Conservation (phyloP, 37 sponge, comb jelly and placozoan genomes). For the Aplysina aerophoba region DNA sequence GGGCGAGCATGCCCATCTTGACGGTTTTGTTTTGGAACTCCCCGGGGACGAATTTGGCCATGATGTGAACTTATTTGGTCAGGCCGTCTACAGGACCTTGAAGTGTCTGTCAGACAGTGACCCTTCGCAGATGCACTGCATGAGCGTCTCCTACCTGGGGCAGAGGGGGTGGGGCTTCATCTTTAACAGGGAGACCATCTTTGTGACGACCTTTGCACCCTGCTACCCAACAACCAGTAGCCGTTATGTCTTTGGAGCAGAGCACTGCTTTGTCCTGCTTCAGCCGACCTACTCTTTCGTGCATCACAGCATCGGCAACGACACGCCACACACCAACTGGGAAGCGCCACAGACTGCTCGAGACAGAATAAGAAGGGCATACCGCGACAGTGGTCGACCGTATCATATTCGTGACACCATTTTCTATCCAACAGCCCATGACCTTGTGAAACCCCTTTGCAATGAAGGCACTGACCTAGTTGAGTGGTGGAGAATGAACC, state of each 20-base stretch:
- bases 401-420: slow-evolving; percentile 79
- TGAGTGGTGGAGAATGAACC: slow-evolving; percentile 75
- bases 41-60: slow-evolving; percentile 67
- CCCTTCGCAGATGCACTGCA: slow-evolving; percentile 74
- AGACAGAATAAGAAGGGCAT: slow-evolving; percentile 82
- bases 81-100: slow-evolving; percentile 67
- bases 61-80: slow-evolving; percentile 60
- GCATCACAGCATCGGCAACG: slow-evolving; percentile 70
- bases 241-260: slow-evolving; percentile 74
- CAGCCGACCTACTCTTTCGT: slow-evolving; percentile 89
- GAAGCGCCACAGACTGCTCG: slow-evolving; percentile 64
- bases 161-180: slow-evolving; percentile 77
- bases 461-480: slow-evolving; percentile 32
- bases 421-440: slow-evolving; percentile 79
- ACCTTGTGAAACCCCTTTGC: slow-evolving; percentile 80
- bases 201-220: slow-evolving; percentile 90
- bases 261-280: slow-evolving; percentile 71
- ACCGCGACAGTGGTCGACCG: slow-evolving; percentile 63
- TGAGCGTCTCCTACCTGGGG: slow-evolving; percentile 74
- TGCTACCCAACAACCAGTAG: slow-evolving; percentile 80
- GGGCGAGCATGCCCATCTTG: slow-evolving; percentile 54
- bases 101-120: slow-evolving; percentile 73
- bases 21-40: slow-evolving; percentile 86
- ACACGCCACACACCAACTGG: slow-evolving; percentile 91
- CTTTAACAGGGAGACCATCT: slow-evolving; percentile 43